phyloP scores from a whole-genome alignment of 2,113 vertebrate genomes.

The Microcebus murinus region DNA sequence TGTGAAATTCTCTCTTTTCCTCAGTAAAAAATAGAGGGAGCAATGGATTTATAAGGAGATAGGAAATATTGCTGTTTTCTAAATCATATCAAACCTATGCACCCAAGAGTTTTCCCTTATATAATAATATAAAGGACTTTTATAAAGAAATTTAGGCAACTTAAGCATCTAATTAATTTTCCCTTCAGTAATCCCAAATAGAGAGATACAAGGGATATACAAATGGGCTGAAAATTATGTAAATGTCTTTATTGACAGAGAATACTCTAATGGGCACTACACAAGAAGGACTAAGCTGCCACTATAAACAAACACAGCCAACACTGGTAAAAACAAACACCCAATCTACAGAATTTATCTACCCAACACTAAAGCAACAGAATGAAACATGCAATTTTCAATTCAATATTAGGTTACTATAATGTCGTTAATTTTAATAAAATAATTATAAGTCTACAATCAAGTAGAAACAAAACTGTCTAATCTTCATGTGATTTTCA shows the following conservation, averaged over 20 bases:
- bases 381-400: neutral
- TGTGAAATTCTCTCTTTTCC: neutral
- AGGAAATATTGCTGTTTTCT: neutral
- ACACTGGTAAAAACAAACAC: neutral
- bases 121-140: neutral
- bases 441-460: neutral
- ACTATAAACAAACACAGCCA: neutral
- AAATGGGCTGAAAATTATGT: neutral
- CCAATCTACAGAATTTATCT: neutral
- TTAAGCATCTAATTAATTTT: neutral
- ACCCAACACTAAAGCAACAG: neutral
- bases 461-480: neutral
- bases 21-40: neutral
- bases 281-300: neutral
- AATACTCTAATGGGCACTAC: neutral
- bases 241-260: neutral
- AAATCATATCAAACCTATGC: neutral
- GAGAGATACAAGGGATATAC: neutral
- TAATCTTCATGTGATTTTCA: neutral
- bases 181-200: neutral
- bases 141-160: neutral
- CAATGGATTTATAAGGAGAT: neutral
- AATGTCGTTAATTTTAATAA: constrained; percentile 1
- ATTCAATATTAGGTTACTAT: neutral
- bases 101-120: neutral